A percentile compares a stretch with the other conserved stretches of the same genome.
phyloP scores from a whole-genome alignment of 2,113 vertebrate genomes.

The Sialia sialis region DNA sequence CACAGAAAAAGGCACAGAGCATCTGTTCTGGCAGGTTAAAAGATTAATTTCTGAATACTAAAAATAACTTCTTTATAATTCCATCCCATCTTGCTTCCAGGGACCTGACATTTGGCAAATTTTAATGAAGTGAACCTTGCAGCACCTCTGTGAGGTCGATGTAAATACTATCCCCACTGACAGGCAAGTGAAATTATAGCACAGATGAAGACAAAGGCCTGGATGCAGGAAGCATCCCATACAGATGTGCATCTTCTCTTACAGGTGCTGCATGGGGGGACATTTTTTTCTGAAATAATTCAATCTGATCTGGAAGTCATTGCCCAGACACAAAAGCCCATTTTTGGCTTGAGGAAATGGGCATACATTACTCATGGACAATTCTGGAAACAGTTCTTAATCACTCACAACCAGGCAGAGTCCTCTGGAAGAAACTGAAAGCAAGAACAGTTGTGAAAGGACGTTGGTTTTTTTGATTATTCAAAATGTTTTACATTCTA shows the following conservation, averaged over 20 bases:
- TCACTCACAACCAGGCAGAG: not conserved
- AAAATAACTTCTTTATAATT: not conserved
- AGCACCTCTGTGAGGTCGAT: not conserved
- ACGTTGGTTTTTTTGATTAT: rapidly evolving
- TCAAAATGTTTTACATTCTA: not conserved
- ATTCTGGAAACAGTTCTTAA: not conserved
- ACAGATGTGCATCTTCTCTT: not conserved
- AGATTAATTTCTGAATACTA: not conserved
- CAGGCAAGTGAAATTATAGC: not conserved
- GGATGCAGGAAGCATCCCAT: not conserved
- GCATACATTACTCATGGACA: not conserved
- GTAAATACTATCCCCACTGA: not conserved
- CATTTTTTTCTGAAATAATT: not conserved
- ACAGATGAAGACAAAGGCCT: not conserved
- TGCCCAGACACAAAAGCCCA: not conserved
- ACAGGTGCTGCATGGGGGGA: not conserved
- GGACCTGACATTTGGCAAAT: not conserved
- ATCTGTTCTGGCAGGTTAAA: not conserved
- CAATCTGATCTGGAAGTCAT: not conserved
- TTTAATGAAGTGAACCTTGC: not conserved
- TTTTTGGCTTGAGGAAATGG: not conserved
- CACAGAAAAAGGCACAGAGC: not conserved
- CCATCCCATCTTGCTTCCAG: not conserved
- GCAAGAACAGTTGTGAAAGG: not conserved
- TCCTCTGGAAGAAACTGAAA: not conserved